Conservation (phyloP, 2,888 invertebrate genomes). For the Salticus scenicus region DNA sequence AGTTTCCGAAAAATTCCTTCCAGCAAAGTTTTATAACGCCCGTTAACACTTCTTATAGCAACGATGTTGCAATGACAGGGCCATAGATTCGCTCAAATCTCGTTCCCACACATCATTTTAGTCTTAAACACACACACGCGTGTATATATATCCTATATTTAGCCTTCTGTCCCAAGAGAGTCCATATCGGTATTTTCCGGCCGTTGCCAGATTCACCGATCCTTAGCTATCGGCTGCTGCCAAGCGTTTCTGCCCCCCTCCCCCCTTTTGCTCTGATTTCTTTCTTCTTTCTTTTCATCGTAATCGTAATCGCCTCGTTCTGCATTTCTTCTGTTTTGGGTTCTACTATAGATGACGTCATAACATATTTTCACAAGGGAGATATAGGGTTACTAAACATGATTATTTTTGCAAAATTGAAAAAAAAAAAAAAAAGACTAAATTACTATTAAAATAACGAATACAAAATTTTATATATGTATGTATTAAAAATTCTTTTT, state of each 20-base stretch:
- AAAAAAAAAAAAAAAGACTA: too few species aligned
- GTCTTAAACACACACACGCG: conserved; percentile 33
- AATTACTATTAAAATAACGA: too few species aligned
- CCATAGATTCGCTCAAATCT: conserved; percentile 58
- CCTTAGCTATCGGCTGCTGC: conserved; percentile 63
- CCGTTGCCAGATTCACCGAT: conserved; percentile 62
- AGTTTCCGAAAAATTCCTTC: conserved; percentile 23
- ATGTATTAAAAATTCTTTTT: too few species aligned
- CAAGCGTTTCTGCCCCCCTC: conserved; percentile 52
- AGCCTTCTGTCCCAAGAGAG: conserved; percentile 43
- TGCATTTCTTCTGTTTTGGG: conserved; percentile 30
- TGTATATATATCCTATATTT: conserved; percentile 36
- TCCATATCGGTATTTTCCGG: conserved; percentile 57
- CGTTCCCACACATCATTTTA: conserved; percentile 49
- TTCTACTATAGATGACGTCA: conserved; percentile 38
- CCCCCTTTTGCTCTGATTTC: conserved; percentile 3
- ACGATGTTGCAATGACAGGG: conserved; percentile 47
- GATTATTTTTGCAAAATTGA: not conserved
- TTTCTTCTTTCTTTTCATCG: conserved; percentile 45
- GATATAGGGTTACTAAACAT: not conserved
- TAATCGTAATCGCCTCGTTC: conserved; percentile 52
- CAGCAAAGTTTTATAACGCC: conserved; percentile 53
- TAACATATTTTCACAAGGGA: conserved; percentile 19
- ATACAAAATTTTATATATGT: too few species aligned
- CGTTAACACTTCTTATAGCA: conserved; percentile 41